Base-by-base conservation (phyloP, 2,888 invertebrate species). In the Acronicta leporina region DNA sequence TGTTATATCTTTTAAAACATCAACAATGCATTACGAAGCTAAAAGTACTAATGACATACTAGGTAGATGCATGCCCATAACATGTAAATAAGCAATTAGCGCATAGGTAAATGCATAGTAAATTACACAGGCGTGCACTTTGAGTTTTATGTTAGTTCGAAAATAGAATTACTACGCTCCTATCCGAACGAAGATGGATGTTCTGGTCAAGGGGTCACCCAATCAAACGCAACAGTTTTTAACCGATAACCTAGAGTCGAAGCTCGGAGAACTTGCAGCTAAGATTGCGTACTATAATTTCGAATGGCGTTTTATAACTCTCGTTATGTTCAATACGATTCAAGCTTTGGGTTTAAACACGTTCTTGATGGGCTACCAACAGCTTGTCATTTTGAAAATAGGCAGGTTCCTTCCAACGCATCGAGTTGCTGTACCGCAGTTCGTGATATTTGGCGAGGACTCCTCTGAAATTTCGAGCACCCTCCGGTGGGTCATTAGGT, bases 271-370 rank as follows among this genome's bases (percentile, higher is more conserved):
- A 61, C 56, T 85, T n/a, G 87, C 87, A 9, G 87, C 89, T 11
- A 88, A 87, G 63, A 81, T 91, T n/a, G 87, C 87, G 0, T 82
- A 69, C 52, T 74, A 86, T 43, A 90, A 90, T 73, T 91, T 88
- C 53, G 82, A 89, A 68, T 89, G 88, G 89, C 85, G 88, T 5
- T 89, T 82, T 38, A 60, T 86, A 3, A 86, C 87, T 3, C 58
- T 90, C 0, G 74, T 89, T 5, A 73, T 90, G 53, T 87, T 80
- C 57, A 83, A 77, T 50, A 59, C 82, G 3, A 42, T 85, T 11
- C 66, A 82, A 11, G 62, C 72, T 11, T 45, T 82, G 14, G 81
- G 83, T 9, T 56, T 87, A 16, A 70, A 85, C 30, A 69, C 77
- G n/a, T 91, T 90, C 68, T 60, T 89, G 50, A 77, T 41, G 25